A percentile compares a stretch with the other conserved stretches of the same genome.
These are phyloP conservation scores for Eristalis intricaria DNA, from an alignment of 2,888 invertebrate genomes.

Conservation along the genomic window DNA sequence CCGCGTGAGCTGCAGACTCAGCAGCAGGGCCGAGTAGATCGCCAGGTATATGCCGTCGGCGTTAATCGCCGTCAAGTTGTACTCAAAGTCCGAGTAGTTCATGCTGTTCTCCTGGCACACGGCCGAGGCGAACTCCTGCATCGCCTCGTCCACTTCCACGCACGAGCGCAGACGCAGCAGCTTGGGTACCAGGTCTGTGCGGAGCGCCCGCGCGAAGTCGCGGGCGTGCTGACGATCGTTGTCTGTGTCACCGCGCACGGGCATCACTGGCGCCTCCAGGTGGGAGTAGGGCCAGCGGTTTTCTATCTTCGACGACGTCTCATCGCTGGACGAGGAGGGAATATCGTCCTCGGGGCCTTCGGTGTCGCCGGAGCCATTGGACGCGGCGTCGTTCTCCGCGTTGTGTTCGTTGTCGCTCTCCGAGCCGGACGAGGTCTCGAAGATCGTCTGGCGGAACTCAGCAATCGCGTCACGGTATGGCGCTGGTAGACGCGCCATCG, in stretches of 20 bases:
- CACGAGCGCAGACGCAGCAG: constrained; percentile 89
- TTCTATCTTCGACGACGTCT: constrained; percentile 80
- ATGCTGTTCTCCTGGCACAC: constrained; percentile 89
- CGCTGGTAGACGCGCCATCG: constrained; percentile 90
- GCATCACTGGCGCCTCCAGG: constrained; percentile 80
- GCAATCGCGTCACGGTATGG: constrained; percentile 90
- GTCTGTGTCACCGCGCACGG: constrained; percentile 85
- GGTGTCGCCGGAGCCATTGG: constrained; percentile 87
- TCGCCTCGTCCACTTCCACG: constrained; percentile 93
- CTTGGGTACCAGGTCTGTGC: constrained; percentile 88
- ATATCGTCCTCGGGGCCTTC: constrained; percentile 88
- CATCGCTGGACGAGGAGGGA: constrained; percentile 82
- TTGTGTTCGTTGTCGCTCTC: constrained; percentile 88
- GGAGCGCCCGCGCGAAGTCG: constrained; percentile 90
- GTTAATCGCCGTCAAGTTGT: constrained; percentile 89
- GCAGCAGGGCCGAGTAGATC: constrained; percentile 91
- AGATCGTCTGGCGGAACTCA: constrained; percentile 85
- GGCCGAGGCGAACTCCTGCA: constrained; percentile 95
- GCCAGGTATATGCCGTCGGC: constrained; percentile 97
- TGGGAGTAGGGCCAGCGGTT: constrained; percentile 81
- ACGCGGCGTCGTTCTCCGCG: constrained; percentile 86
- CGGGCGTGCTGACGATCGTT: constrained; percentile 93
- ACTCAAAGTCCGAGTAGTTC: constrained; percentile 82
- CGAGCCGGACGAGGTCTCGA: constrained; percentile 83
- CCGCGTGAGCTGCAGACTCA: constrained; percentile 90